phyloP scores from a whole-genome alignment of 2,113 vertebrate genomes.

The Campylomormyrus tamandua region DNA sequence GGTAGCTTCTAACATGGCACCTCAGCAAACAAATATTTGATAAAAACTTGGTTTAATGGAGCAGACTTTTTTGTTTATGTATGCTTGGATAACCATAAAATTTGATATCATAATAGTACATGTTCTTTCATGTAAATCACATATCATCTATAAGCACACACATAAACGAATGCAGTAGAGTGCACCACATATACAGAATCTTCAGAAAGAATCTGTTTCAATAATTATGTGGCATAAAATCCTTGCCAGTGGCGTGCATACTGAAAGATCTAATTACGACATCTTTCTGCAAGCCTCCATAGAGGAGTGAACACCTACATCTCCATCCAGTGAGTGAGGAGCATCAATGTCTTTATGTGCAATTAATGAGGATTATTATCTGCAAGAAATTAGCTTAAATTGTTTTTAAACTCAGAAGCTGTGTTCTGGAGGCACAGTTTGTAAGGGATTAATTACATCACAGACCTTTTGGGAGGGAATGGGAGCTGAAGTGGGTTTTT shows the following conservation, averaged over 20 bases:
- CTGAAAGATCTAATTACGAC: conserved; percentile 67
- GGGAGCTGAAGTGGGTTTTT: background rate
- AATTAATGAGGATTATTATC: conserved; percentile 66
- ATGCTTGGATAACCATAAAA: background rate
- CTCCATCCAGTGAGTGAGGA: conserved; percentile 54
- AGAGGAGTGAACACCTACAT: conserved; percentile 54
- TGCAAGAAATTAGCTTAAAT: conserved; percentile 63
- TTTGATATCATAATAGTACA: background rate
- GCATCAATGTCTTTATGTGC: conserved; percentile 54
- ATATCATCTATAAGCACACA: conserved; percentile 14
- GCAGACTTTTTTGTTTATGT: background rate
- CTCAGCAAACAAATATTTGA: background rate
- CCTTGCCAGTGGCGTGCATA: conserved; percentile 64
- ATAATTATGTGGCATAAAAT: conserved; percentile 68
- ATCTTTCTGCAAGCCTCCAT: conserved; percentile 57
- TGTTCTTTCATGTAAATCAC: background rate
- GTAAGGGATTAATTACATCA: conserved; percentile 29
- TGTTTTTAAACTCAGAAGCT: conserved; percentile 59
- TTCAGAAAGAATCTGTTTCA: conserved; percentile 56
- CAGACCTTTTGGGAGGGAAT: background rate
- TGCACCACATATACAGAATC: conserved; percentile 4
- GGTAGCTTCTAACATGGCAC: background rate
- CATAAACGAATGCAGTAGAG: conserved; percentile 19
- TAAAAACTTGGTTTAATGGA: background rate
- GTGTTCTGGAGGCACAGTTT: conserved; percentile 48